Evolutionary conservation across 2,113 vertebrate genomes (phyloP).

Genomic region (Puma concolor): DNA sequence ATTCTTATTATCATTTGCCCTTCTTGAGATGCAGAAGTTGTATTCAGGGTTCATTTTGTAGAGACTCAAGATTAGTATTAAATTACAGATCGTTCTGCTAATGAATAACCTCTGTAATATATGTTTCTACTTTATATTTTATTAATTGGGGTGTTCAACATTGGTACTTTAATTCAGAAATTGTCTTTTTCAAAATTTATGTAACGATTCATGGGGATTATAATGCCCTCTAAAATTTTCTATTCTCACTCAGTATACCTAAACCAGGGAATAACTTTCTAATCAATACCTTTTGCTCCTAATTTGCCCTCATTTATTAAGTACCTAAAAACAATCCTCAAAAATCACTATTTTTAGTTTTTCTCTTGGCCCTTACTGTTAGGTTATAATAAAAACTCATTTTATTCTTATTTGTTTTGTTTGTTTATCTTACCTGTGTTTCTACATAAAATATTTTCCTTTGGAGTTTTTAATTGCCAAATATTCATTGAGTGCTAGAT

Average conservation of each 20-base stretch:
- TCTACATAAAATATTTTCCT: not conserved
- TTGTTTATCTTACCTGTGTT: not conserved
- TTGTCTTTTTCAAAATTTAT: constrained; percentile 17
- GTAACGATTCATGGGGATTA: not conserved
- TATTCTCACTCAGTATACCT: not conserved
- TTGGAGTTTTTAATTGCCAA: constrained; percentile 11
- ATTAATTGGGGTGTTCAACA: not conserved
- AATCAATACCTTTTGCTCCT: not conserved
- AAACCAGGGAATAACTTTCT: not conserved
- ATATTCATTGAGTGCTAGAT: not conserved
- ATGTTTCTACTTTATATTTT: not conserved
- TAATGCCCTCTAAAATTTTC: not conserved
- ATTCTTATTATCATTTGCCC: not conserved
- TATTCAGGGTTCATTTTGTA: not conserved
- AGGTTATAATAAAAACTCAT: not conserved
- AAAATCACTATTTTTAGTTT: constrained; percentile 39
- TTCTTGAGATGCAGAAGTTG: not conserved
- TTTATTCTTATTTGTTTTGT: not conserved
- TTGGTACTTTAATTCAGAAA: not conserved
- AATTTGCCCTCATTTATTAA: not conserved
- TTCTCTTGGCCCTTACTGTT: not conserved
- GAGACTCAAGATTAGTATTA: not conserved
- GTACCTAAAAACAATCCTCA: not conserved
- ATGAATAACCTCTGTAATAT: not conserved
- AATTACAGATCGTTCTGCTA: not conserved